Conservation (phyloP, 2,888 invertebrate genomes). For the Dorcus hopei region DNA sequence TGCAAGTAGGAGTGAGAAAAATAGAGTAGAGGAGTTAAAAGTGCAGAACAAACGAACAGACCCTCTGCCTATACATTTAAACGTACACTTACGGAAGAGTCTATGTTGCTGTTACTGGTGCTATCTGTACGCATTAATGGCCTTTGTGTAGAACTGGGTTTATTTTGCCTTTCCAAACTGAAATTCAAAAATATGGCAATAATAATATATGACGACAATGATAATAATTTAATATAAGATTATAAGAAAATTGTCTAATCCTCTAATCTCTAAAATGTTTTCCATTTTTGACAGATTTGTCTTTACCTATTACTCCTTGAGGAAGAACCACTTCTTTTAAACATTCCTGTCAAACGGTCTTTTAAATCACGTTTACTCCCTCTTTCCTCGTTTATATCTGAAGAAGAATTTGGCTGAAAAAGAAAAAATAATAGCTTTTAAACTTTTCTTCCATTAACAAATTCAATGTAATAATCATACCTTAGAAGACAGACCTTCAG, state of each 20-base stretch:
- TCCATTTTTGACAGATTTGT: neutral
- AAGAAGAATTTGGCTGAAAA: slow-evolving; percentile 63
- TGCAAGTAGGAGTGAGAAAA: too few species aligned
- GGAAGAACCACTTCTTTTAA: slow-evolving; percentile 64
- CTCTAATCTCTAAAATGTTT: neutral
- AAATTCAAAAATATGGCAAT: slow-evolving; percentile 13
- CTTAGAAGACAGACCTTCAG: slow-evolving; percentile 53
- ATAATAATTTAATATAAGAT: neutral
- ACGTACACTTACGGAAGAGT: neutral
- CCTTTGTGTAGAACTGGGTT: slow-evolving; percentile 49
- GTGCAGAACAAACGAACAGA: too few species aligned
- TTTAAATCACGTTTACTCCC: slow-evolving; percentile 74
- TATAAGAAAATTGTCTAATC: too few species aligned
- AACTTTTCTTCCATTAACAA: neutral
- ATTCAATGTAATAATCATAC: slow-evolving; percentile 29
- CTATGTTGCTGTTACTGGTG: slow-evolving; percentile 2
- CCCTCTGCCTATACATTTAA: too few species aligned
- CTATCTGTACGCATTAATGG: slow-evolving; percentile 52
- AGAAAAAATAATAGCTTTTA: slow-evolving; percentile 5
- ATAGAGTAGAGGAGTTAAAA: too few species aligned
- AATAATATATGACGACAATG: neutral
- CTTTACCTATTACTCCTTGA: slow-evolving; percentile 67
- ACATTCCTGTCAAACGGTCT: slow-evolving; percentile 79
- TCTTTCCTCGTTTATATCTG: slow-evolving; percentile 65
- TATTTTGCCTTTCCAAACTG: slow-evolving; percentile 42